Evolutionary conservation across 2,888 invertebrate species (phyloP), one percentile per base, ranked within the genome.

Genomic region (Villa cingulata): DNA sequence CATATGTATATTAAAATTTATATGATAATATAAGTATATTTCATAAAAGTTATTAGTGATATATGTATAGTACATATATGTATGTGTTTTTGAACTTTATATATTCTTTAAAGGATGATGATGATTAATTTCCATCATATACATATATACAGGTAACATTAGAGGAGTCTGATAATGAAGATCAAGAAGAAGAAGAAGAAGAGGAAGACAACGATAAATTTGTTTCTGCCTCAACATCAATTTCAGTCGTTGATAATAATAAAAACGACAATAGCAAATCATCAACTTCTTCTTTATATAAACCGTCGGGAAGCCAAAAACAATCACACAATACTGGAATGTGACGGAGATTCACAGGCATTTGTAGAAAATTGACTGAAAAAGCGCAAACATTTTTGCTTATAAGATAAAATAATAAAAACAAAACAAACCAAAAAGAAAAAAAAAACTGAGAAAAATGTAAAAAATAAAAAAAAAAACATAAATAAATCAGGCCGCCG

Each of bases 291-390:
- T 62, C 60, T 63, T 59, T 53, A 53, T 50, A 59, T 57, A 50
- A 66, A 55, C 65, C 68, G 64, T 65, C 67, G 57, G 68, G 70
- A 66, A 62, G 71, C 70, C 63, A 72, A 70, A 60, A 73, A 72
- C 62, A 75, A 70, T 59, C 72, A 62, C 63, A 74, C 71, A 66
- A 76, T 66, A 59, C 76, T 75, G 86, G 86, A 70, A 88, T 88
- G 84, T 88, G 87, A 88, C 87, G 86, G 86, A 86, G 86, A 83
- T 81, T 87, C 75, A 77, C 84, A 72, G 85, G 86, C 76, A 81
- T 87, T 74, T 88, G 83, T 75, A 85, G 83, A 76, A 87, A 86
- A 80, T 78, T 88, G 74, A 80, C 84, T 73, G 86, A 86, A 74
- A 86, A 84, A 74, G 81, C 85, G 74, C 86, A 86, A 75, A 83